Conservation (phyloP, 2,888 invertebrate genomes). For the Epistrophe grossulariae region DNA sequence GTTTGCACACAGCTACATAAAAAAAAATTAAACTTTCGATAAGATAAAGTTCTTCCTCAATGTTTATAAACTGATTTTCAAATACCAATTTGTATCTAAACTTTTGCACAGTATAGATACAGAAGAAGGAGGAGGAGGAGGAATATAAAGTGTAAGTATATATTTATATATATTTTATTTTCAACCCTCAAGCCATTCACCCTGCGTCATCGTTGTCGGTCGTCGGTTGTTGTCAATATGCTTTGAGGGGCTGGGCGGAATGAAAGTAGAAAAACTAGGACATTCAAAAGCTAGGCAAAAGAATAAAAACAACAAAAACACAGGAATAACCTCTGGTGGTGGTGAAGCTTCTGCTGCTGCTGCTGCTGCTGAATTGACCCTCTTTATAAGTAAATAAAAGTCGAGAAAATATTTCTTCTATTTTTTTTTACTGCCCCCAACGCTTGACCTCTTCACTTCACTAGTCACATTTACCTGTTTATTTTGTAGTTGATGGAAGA, state of each 20-base stretch:
- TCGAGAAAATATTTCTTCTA: constrained; percentile 48
- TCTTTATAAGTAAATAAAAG: constrained; percentile 70
- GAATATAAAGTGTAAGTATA: background rate
- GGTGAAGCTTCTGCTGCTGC: background rate
- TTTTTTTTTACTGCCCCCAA: constrained; percentile 7
- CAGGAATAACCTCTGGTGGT: constrained; percentile 11
- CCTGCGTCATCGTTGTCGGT: background rate
- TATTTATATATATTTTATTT: constrained; percentile 2
- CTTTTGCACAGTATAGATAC: constrained; percentile 14
- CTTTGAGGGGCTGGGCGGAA: background rate
- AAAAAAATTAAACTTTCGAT: constrained; percentile 18
- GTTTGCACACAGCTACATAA: background rate
- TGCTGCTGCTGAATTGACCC: constrained; percentile 61
- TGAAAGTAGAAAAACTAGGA: constrained; percentile 18
- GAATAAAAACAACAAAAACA: background rate
- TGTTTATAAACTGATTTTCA: constrained; percentile 68
- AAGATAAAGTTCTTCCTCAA: constrained; percentile 40
- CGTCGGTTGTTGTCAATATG: constrained; percentile 20
- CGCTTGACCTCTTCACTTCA: constrained; percentile 33
- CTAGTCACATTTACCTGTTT: constrained; percentile 12
- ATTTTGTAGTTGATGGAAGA: background rate
- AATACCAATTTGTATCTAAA: constrained; percentile 72
- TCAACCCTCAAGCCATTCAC: constrained; percentile 32
- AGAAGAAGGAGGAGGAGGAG: background rate
- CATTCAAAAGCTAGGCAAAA: constrained; percentile 19